A percentile compares a stretch with the other conserved stretches of the same genome.
phyloP scores from a whole-genome alignment of 1,140 invertebrate genomes.

The Brachionus koreanus region DNA sequence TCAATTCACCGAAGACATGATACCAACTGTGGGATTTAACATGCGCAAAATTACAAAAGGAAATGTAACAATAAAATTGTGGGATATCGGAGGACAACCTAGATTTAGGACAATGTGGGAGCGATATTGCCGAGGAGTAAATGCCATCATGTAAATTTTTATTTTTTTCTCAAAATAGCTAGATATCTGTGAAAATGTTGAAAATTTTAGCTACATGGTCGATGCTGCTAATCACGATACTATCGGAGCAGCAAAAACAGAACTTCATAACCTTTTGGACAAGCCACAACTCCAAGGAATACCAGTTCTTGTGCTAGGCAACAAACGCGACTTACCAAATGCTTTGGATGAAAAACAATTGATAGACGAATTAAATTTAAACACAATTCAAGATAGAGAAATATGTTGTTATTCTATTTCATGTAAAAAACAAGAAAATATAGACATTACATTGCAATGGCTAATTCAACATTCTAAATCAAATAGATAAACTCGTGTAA shows the following conservation, averaged over 20 bases:
- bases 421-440: constrained; percentile 99
- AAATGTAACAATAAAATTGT: constrained; percentile 98
- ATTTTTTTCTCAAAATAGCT: background rate
- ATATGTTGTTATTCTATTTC: constrained; percentile 99
- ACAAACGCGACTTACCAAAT: constrained; percentile 92
- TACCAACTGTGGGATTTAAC: constrained; percentile 99
- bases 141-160: constrained; percentile 93
- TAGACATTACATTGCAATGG: constrained; percentile 99
- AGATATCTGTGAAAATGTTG: background rate
- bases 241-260: constrained; percentile 94
- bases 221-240: constrained; percentile 98
- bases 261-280: constrained; percentile 91
- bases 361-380: constrained; percentile 78
- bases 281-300: constrained; percentile 95
- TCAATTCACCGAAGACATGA: constrained; percentile 99
- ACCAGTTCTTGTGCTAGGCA: constrained; percentile 94
- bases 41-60: constrained; percentile 99
- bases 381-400: constrained; percentile 91
- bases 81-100: constrained; percentile 99
- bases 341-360: constrained; percentile 96
- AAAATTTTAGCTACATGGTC: constrained; percentile 81
- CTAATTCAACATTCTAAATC: constrained; percentile 92
- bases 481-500: constrained; percentile 22
- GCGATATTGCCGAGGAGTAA: constrained; percentile 95
- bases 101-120: constrained; percentile 99